Percentiles rank a stretch among this genome's conserved stretches.
These are phyloP conservation scores for Catharus ustulatus DNA, from an alignment of 2,797 vertebrate species.

Conservation along the genomic window DNA sequence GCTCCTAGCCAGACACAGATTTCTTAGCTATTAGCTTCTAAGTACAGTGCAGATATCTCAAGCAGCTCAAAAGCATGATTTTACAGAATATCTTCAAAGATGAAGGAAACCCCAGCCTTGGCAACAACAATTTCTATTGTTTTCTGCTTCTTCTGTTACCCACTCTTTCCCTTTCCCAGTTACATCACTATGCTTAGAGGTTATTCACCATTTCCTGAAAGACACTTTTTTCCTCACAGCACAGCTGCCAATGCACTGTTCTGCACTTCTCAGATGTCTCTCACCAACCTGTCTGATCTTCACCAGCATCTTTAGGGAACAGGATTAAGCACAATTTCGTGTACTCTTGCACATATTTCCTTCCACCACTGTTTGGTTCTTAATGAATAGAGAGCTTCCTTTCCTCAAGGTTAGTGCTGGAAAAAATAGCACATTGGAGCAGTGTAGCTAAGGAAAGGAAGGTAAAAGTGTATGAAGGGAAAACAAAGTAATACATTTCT, in stretches of 20 bases:
- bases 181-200: conserved; percentile 5
- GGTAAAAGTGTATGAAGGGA: background rate
- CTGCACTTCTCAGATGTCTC: background rate
- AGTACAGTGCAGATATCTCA: background rate
- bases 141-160: background rate
- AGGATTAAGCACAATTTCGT: background rate
- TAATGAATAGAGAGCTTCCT: background rate
- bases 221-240: background rate
- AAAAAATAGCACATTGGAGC: background rate
- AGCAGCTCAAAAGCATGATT: background rate
- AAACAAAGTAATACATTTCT: background rate
- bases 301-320: background rate
- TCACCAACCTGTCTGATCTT: background rate
- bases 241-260: background rate
- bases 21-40: background rate
- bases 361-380: background rate
- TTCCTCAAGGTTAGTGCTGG: background rate
- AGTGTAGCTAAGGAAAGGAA: background rate
- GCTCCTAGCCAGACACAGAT: background rate
- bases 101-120: conserved; percentile 12
- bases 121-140: background rate
- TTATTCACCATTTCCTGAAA: conserved; percentile 41
- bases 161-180: conserved; percentile 16
- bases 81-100: conserved; percentile 20
- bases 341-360: conserved; percentile 1